Percentiles rank a stretch among this genome's conserved stretches.
Evolutionary conservation across 2,888 invertebrate species (phyloP).

Genomic region (Mimas tiliae): DNA sequence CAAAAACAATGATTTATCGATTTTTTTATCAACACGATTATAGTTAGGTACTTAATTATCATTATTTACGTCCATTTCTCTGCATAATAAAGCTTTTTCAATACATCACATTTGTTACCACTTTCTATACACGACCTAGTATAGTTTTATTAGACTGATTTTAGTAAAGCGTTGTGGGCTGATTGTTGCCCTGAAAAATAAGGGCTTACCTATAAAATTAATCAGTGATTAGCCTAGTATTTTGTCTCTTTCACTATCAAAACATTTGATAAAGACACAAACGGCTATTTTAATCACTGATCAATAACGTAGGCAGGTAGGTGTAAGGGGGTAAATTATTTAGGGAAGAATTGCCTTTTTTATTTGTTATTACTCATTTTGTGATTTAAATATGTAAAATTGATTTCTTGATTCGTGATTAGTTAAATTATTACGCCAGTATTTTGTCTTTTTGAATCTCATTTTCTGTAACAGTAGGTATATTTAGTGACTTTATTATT

Average conservation of each 20-base stretch:
- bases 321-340: too few species aligned
- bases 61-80: constrained; percentile 22
- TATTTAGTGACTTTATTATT: too few species aligned
- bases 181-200: not conserved
- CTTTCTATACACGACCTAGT: not conserved
- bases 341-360: not conserved
- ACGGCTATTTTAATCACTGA: too few species aligned
- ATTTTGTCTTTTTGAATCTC: constrained; percentile 3
- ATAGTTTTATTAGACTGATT: constrained; percentile 18
- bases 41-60: constrained; percentile 16
- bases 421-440: not conserved
- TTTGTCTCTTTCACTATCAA: too few species aligned
- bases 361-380: not conserved
- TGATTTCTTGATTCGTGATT: not conserved
- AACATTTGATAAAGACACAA: too few species aligned
- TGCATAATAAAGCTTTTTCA: not conserved
- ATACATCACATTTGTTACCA: constrained; percentile 13
- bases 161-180: not conserved
- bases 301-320: too few species aligned
- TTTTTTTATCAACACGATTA: constrained; percentile 1
- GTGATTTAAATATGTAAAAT: not conserved
- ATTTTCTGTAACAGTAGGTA: not conserved
- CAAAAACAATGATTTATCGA: not conserved
- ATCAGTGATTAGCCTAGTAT: not conserved
- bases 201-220: not conserved